Evolutionary conservation across 2,113 vertebrate genomes (phyloP).

Genomic region (Nerophis lumbriciformis): DNA sequence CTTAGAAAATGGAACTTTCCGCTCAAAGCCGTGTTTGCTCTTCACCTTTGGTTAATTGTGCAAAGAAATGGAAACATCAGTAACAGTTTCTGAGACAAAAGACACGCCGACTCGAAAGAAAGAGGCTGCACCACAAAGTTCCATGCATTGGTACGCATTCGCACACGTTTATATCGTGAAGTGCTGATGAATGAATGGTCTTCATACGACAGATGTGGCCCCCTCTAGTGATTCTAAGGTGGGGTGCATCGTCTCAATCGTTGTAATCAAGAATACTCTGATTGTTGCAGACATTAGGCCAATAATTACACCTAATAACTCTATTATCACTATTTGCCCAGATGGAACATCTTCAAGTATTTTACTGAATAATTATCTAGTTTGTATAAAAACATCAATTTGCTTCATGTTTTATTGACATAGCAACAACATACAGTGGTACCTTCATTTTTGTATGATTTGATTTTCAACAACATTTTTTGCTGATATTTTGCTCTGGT

Average conservation of each 20-base stretch:
- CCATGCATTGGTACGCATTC: constrained; percentile 73
- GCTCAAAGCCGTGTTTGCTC: constrained; percentile 48
- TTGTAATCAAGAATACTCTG: neutral
- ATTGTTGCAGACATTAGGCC: neutral
- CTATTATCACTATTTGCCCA: constrained; percentile 14
- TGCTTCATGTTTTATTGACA: neutral
- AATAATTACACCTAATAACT: constrained; percentile 5
- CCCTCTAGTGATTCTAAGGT: constrained; percentile 26
- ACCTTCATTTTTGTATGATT: too few relatives aligned
- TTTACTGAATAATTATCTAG: constrained; percentile 1
- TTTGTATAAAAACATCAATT: constrained; percentile 37
- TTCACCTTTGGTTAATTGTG: constrained; percentile 74
- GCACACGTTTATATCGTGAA: constrained; percentile 64
- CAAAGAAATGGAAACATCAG: constrained; percentile 71
- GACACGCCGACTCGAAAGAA: constrained; percentile 23
- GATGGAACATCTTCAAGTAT: constrained; percentile 10
- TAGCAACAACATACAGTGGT: too few relatives aligned
- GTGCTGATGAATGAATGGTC: constrained; percentile 43
- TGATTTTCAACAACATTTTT: too few relatives aligned
- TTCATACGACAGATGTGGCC: constrained; percentile 39
- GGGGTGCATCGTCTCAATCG: neutral
- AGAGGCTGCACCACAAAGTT: constrained; percentile 54
- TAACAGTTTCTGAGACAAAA: constrained; percentile 68
- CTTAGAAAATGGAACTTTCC: constrained; percentile 26
- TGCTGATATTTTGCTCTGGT: too few relatives aligned